Evolutionary conservation across 2,797 vertebrate genomes (phyloP), one percentile per base, ranked within the genome.

Genomic region (Acropternis orthonyx): DNA sequence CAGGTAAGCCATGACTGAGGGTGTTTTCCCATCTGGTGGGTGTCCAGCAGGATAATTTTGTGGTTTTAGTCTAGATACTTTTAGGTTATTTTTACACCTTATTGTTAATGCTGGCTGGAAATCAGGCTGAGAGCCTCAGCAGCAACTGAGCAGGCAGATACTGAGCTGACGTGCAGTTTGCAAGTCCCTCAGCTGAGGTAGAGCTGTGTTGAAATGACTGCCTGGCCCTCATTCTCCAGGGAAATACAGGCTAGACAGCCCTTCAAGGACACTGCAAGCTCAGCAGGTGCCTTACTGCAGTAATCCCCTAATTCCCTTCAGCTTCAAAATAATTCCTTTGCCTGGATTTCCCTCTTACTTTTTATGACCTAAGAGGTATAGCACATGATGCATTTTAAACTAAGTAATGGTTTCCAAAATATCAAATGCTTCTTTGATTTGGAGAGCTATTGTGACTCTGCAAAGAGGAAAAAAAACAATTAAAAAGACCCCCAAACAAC

Each of bases 221-320:
- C 51, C 36, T 85, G 84, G 7, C 54, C 41, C 41, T 59, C 30
- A 14, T 3, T 91, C 34, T 34, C 27, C 8, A 8, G 91, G 72
- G 74, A 91, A 80, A 65, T 28, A 21, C 1, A 56, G 72, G 37
- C 63, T n/a, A n/a, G 34, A 10, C 0, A 1, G 63, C 52, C 72
- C 49, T 88, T 67, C 48, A 67, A 80, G 78, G 85, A 63, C 61
- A 39, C 41, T 80, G 61, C 68, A 37, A 87, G 15, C 49, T 86
- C 36, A 76, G 63, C 78, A 74, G 68, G 61, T 82, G 61, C 72
- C 69, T 88, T 43, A 15, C 63, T 80, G 52, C 2, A 5, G 9
- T 92, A 89, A 96, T 95, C 87, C 51, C 49, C 54, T 93, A 78
- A 93, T 95, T 91, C 85, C 43, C 49, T 88, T 93, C 82, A 88